phyloP scores from a whole-genome alignment of 2,888 invertebrate genomes.

The Trachelus iudaicus region DNA sequence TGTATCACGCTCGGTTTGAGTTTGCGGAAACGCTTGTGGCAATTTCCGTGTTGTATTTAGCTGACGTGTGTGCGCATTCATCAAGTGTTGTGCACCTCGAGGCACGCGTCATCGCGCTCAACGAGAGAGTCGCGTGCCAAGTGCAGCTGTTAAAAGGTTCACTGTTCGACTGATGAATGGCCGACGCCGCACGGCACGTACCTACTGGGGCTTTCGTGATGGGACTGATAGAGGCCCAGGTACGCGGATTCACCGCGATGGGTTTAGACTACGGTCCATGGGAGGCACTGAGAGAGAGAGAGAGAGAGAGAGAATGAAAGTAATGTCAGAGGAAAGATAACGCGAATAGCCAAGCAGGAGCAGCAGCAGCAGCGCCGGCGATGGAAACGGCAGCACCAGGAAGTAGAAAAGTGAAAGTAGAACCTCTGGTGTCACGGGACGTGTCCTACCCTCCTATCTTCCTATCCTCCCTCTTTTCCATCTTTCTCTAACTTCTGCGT shows the following conservation, averaged over 20 bases:
- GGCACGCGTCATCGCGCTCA: not conserved
- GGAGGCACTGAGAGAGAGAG: not conserved
- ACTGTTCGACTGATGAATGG: not conserved
- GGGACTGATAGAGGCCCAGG: not conserved
- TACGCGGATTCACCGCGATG: not conserved
- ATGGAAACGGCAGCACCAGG: not conserved
- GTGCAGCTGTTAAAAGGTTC: not conserved
- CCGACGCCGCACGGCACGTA: not conserved
- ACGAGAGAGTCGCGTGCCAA: not conserved
- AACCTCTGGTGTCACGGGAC: slow-evolving; percentile 8
- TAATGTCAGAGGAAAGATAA: not conserved
- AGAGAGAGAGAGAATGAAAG: not conserved
- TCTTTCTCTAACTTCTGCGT: not conserved
- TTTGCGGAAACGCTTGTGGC: not conserved
- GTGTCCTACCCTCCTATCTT: not conserved
- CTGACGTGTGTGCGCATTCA: not conserved
- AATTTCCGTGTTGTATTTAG: not conserved
- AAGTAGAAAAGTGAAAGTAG: slow-evolving; percentile 28
- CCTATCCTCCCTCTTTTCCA: not conserved
- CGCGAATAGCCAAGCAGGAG: not conserved
- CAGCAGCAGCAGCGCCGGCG: not conserved
- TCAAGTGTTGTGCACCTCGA: not conserved
- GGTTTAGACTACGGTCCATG: not conserved
- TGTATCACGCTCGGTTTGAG: not conserved
- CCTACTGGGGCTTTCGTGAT: not conserved